Evolutionary conservation across 1,140 invertebrate species (phyloP), one percentile per base, ranked within the genome.

Genomic region (Episyrphus balteatus): DNA sequence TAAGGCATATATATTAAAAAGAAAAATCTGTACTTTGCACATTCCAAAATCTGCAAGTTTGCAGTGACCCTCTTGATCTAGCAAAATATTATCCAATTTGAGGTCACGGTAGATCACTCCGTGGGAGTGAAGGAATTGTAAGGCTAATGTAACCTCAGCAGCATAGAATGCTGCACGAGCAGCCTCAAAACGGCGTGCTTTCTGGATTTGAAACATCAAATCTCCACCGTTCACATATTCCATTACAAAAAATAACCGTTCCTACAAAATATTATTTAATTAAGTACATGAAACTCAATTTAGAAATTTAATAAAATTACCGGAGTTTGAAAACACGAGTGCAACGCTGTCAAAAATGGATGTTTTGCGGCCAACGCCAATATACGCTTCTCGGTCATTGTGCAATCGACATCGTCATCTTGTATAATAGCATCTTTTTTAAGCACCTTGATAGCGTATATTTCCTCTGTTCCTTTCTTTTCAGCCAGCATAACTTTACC

Each of bases 151-250:
- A n/a, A 99, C 97, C 75, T 99, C 95, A n/a, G 96, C 95, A 14
- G 96, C 93, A 73, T 99, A 99, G 72, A 99, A 99, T 51, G 74
- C 79, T 13, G 94, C 93, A 36, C 96, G 74, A 18, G 87, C 82
- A 71, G 99, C 95, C 70, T 99, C 96, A 72, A 99, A 99, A 72
- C 98, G 97, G 45, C 93, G 77, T 41, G 93, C 89, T 61, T 91
- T 82, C 74, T 99, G 96, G 65, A 99, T 99, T 83, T 99, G 97
- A 75, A 99, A 99, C 96, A 99, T 99, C 49, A 99, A 76, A 77
- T 99, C 97, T 61, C 97, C 97, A 59, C 97, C 97, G 70, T 98
- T 97, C 7, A 99, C 92, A 70, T 98, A 99, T 72, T 68, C 66
- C 66, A 68, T 68, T 44, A 99, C 94, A 73, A 99, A 98, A 74